Evolutionary conservation across 2,113 vertebrate species (phyloP).

Genomic region (Podilymbus podiceps): DNA sequence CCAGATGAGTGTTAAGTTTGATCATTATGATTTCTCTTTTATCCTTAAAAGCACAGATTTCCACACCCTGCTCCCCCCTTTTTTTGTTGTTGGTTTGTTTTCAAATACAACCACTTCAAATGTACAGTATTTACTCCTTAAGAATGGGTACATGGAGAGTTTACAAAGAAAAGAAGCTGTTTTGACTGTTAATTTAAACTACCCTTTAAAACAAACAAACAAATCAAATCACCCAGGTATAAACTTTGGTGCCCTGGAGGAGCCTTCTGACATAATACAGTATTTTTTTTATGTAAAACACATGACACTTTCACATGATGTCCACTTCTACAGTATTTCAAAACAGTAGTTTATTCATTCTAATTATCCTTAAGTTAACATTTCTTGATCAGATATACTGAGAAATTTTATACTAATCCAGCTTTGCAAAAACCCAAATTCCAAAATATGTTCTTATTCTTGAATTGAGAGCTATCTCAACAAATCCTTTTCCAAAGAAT

Average conservation of each 20-base stretch:
- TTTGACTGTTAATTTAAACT: background rate
- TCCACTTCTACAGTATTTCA: background rate
- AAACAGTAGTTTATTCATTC: background rate
- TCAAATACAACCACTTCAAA: background rate
- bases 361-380: background rate
- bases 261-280: background rate
- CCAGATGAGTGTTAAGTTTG: background rate
- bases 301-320: background rate
- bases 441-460: background rate
- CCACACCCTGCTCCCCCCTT: background rate
- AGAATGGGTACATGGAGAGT: background rate
- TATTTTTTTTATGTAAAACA: background rate
- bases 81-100: background rate
- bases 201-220: background rate
- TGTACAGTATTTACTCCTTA: background rate
- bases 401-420: background rate
- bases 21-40: background rate
- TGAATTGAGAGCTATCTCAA: background rate
- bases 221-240: background rate
- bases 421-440: background rate
- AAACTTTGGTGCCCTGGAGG: background rate
- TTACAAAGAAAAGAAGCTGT: background rate
- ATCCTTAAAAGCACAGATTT: background rate
- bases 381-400: background rate
- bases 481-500: background rate